Evolutionary conservation across 2,797 vertebrate species (phyloP), one percentile per base, ranked within the genome.

Genomic region (Crenuchus spilurus): DNA sequence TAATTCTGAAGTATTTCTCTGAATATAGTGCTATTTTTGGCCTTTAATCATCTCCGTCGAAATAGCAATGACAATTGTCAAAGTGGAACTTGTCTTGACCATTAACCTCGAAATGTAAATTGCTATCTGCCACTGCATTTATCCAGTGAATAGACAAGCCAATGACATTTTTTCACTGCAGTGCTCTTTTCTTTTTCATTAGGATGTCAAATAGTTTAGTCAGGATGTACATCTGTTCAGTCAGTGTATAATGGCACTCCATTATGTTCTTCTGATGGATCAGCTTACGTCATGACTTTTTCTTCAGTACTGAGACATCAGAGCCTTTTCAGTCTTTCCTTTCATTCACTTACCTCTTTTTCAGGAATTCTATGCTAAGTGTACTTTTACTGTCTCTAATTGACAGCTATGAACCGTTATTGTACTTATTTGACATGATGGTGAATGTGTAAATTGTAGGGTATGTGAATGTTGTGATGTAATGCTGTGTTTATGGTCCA

Each of bases 151-250:
- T 13, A 39, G 39, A 61, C 33, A 58, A 8, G 30, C 11, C 18
- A 31, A 2, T 22, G 26, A 52, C 6, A 31, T 10, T 55, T 54
- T 54, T n/a, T n/a, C n/a, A n/a, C n/a, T n/a, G n/a, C 49, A 63
- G 37, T 63, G 33, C 4, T 2, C 37, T 52, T 11, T 54, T 42
- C 16, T 63, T 52, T 51, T 30, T 37, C 41, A 49, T 91, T 91
- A 91, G 85, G 70, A 80, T 82, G 85, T 92, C 88, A 84, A 18
- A 76, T 41, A 69, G 65, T 69, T n/a, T n/a, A n/a, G n/a, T n/a
- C n/a, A n/a, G n/a, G 82, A 81, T 35, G 60, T 77, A 2, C 18
- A 8, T 63, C 41, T 46, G 26, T 26, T 10, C 39, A 42, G 13
- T 18, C 20, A 7, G 58, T 41, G 37, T 61, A 9, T 60, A 39